Evolutionary conservation across 2,888 invertebrate genomes (phyloP).

Genomic region (Agrochola litura): DNA sequence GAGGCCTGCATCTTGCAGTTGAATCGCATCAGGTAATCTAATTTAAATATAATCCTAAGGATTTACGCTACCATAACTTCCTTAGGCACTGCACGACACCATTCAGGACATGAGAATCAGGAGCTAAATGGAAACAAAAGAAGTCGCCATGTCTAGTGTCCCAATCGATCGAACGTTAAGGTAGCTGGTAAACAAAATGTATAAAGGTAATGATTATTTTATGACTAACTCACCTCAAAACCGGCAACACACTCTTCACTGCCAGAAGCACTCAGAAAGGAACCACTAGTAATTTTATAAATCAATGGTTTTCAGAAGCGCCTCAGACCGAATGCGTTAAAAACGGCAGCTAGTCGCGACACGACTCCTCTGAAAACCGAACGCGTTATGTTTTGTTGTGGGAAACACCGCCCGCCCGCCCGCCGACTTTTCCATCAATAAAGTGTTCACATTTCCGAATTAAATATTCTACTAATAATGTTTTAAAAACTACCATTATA

Average conservation of each 20-base stretch:
- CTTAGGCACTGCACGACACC: neutral
- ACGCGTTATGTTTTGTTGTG: slow-evolving; percentile 22
- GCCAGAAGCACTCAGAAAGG: neutral
- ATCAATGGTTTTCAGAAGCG: neutral
- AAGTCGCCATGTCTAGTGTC: neutral
- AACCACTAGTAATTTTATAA: neutral
- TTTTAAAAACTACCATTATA: neutral
- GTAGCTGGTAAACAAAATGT: neutral
- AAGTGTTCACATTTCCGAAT: neutral
- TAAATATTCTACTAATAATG: slow-evolving; percentile 13
- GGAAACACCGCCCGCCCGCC: neutral
- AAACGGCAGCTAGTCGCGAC: neutral
- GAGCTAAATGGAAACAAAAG: neutral
- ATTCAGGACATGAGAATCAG: neutral
- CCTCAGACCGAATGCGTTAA: neutral
- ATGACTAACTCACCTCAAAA: slow-evolving; percentile 17
- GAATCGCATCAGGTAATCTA: neutral
- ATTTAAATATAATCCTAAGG: neutral
- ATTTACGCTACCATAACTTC: neutral
- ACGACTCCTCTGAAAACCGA: neutral
- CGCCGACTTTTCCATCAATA: slow-evolving; percentile 15
- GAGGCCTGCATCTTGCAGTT: too few species aligned
- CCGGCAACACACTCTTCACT: neutral
- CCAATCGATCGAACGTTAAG: neutral
- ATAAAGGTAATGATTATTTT: neutral